A percentile compares a stretch with the other conserved stretches of the same genome.
phyloP scores from a whole-genome alignment of 1,140 invertebrate genomes.

The Drosophila quadrilineata region DNA sequence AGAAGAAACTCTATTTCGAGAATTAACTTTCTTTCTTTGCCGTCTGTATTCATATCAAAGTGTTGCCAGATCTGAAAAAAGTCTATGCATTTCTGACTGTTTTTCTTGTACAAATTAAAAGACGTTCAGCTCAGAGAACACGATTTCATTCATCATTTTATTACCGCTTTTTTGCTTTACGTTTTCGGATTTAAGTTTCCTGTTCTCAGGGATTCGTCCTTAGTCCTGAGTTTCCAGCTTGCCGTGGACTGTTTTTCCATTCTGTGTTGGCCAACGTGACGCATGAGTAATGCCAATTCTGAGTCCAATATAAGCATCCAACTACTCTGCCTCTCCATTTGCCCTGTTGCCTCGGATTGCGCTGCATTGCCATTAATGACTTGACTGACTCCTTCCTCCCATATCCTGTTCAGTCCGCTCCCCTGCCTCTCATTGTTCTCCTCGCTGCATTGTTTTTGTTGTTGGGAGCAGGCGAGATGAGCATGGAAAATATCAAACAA shows the following conservation, averaged over 20 bases:
- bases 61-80: no score
- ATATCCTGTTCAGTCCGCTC: background rate
- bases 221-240: slow-evolving; percentile 22
- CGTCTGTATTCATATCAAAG: no score
- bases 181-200: no score
- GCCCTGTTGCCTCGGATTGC: slow-evolving; percentile 13
- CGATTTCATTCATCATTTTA: slow-evolving; percentile 67
- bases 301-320: slow-evolving; percentile 42
- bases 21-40: slow-evolving; percentile 31
- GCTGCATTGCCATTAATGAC: slow-evolving; percentile 43
- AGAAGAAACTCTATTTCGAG: slow-evolving; percentile 22
- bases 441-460: slow-evolving; percentile 26
- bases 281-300: slow-evolving; percentile 56
- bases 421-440: slow-evolving; percentile 31
- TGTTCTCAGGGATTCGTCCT: no score
- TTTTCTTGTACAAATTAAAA: slow-evolving; percentile 57
- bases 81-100: slow-evolving; percentile 5
- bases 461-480: slow-evolving; percentile 51
- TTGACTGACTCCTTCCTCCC: slow-evolving; percentile 11
- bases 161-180: slow-evolving; percentile 26
- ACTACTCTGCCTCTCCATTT: slow-evolving; percentile 29
- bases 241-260: slow-evolving; percentile 15
- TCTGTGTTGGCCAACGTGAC: slow-evolving; percentile 48
- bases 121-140: slow-evolving; percentile 48
- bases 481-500: slow-evolving; percentile 61